phyloP scores from a whole-genome alignment of 2,797 vertebrate genomes.

The Diglossa cyanea region DNA sequence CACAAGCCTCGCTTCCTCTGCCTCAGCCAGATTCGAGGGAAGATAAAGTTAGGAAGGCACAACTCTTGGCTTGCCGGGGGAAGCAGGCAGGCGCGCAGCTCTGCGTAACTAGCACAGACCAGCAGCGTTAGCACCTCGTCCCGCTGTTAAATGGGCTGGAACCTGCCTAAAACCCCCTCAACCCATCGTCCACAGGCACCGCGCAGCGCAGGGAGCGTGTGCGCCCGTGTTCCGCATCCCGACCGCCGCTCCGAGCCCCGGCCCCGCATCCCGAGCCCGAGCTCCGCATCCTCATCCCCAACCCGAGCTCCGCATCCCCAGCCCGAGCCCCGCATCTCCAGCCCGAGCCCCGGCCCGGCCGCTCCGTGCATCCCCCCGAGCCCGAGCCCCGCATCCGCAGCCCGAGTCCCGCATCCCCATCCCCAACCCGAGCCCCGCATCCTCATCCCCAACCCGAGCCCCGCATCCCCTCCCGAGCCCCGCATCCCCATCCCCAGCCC shows the following conservation, averaged over 20 bases:
- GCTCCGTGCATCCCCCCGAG: too few species aligned
- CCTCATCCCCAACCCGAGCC: neutral
- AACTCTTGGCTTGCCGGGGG: neutral
- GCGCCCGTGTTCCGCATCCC: neutral
- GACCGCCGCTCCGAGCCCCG: too few species aligned
- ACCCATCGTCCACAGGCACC: neutral
- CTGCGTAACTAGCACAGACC: rapidly evolving
- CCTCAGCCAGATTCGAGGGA: neutral
- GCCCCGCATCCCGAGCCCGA: neutral
- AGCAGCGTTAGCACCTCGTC: rapidly evolving
- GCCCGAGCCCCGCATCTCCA: neutral
- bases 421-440: neutral
- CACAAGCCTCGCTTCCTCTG: neutral
- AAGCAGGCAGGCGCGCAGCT: neutral
- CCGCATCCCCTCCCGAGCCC: neutral
- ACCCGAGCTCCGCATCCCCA: neutral
- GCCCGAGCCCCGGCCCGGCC: too few species aligned
- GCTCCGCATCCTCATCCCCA: neutral
- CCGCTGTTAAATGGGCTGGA: neutral
- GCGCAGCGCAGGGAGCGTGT: neutral
- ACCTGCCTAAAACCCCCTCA: rapidly evolving
- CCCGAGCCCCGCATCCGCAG: neutral
- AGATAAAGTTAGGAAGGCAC: neutral
- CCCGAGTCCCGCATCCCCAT: neutral
- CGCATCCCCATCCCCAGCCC: neutral